Evolutionary conservation across 1,140 invertebrate species (phyloP), one percentile per base, ranked within the genome.

Genomic region (Apocrypta bakeri): DNA sequence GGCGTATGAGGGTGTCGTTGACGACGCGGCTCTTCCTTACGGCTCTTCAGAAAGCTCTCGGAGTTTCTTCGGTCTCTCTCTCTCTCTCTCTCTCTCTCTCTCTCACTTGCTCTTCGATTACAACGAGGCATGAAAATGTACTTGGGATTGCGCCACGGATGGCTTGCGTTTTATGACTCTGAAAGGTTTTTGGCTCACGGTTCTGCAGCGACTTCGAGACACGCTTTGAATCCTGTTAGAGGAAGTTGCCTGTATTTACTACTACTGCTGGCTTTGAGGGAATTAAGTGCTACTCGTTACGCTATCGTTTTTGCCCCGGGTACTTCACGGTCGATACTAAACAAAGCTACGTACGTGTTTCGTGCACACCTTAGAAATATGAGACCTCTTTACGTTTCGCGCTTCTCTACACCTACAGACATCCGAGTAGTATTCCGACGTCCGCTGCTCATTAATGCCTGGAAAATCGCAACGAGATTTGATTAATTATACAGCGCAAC

Each of bases 91-190:
- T 12, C 48, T 56, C 33, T 37, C 9, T 37, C 33, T 56, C 14
- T 9, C 64, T 66, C 14, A 27, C 27, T n/a, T 31, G 29, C 63
- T 42, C n/a, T 24, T 40, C 66, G 77, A 79, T 79, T 71, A 79
- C 77, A 68, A 42, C 68, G 68, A 71, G 77, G 66, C 68, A 79
- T 72, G 77, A 72, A 79, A 79, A 71, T 79, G 2, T 64, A 14
- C n/a, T 14, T 24, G 17, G 31, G 64, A 27, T 29, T 3, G 25
- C 25, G 24, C 64, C 24, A 56, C 48, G 48, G 21, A 56, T 56
- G 48, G 48, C 48, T 56, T 7, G 21, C n/a, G 48, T 56, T n/a
- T 56, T 56, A 56, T 12, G 75, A n/a, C 25, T 31, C 72, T 14
- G 25, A 21, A 1, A 24, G 56, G 2, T 72, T 64, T 31, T 63